Conservation (phyloP, 2,113 vertebrate species). For the Athene cunicularia region DNA sequence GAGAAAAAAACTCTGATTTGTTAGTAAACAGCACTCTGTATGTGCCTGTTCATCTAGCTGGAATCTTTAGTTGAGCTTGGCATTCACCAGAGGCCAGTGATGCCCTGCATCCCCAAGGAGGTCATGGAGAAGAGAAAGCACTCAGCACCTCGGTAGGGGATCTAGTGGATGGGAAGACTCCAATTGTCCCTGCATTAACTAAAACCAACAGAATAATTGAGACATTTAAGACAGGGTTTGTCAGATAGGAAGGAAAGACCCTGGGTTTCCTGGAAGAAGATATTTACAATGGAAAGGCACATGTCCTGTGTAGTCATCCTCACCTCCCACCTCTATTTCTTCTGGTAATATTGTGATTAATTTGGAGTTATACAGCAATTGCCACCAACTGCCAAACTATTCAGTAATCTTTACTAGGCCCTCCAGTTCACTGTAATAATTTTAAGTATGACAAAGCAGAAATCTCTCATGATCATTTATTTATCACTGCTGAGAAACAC, state of each 20-base stretch:
- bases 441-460: neutral
- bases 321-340: neutral
- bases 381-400: neutral
- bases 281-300: neutral
- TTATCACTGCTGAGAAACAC: neutral
- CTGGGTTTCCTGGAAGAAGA: neutral
- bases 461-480: neutral
- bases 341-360: neutral
- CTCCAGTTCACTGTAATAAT: neutral
- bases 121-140: neutral
- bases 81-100: neutral
- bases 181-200: conserved; percentile 27
- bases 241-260: neutral
- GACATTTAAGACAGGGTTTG: neutral
- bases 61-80: neutral
- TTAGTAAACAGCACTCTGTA: neutral
- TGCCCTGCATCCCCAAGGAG: neutral
- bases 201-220: neutral
- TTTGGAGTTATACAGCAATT: neutral
- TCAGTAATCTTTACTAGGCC: neutral
- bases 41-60: neutral
- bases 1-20: neutral
- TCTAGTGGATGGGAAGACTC: neutral
- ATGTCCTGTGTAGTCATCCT: neutral
- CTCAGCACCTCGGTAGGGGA: neutral